Conservation (phyloP, 2,113 vertebrate species). For the Myxocyprinus asiaticus region DNA sequence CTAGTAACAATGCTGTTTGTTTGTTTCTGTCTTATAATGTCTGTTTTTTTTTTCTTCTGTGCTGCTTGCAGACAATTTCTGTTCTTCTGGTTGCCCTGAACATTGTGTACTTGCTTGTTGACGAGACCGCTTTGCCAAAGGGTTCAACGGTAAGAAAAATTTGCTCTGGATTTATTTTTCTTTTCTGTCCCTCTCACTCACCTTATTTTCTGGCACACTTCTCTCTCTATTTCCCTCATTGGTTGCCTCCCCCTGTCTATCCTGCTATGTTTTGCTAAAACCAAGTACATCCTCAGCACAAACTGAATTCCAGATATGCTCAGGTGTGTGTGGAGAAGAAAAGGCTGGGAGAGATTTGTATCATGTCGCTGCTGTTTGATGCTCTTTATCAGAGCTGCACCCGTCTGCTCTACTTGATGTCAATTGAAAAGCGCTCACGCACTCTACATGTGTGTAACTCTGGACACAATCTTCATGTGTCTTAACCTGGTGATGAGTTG, state of each 20-base stretch:
- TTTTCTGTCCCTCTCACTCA: no score
- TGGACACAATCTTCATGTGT: constrained; percentile 38
- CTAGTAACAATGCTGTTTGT: no score
- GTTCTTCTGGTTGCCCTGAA: constrained; percentile 92
- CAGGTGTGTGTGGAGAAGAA: constrained; percentile 69
- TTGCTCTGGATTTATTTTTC: no score
- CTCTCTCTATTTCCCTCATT: neutral
- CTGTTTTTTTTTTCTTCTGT: constrained; percentile 42
- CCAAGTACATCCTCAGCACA: constrained; percentile 47
- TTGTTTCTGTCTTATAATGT: constrained; percentile 3
- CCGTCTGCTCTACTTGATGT: neutral
- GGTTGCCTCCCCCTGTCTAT: neutral
- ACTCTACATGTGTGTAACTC: constrained; percentile 51
- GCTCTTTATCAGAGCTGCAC: constrained; percentile 9
- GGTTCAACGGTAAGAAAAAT: constrained; percentile 86
- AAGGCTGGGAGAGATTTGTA: constrained; percentile 68
- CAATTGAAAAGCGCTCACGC: constrained; percentile 43
- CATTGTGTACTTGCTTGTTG: constrained; percentile 92
- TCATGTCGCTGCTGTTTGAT: constrained; percentile 56
- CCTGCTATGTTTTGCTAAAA: neutral
- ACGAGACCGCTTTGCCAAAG: constrained; percentile 97
- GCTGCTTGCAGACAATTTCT: constrained; percentile 84
- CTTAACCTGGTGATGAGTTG: constrained; percentile 48
- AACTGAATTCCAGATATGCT: constrained; percentile 79
- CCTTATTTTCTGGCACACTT: neutral